Evolutionary conservation across 2,797 vertebrate genomes (phyloP).

Genomic region (Phoebastria nigripes): DNA sequence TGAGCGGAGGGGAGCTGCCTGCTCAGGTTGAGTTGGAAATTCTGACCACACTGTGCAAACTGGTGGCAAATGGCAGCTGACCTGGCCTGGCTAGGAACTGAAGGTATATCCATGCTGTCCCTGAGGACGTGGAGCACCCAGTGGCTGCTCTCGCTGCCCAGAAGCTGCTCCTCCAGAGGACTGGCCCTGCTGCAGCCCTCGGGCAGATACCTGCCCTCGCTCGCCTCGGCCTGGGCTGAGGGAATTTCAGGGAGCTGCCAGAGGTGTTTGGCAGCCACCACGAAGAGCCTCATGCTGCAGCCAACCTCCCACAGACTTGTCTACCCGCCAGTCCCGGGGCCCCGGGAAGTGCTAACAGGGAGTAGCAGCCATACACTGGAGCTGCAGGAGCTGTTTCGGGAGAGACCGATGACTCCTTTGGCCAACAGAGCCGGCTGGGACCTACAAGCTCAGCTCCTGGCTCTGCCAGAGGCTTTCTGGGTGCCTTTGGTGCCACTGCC

Average conservation of each 20-base stretch:
- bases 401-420: not conserved
- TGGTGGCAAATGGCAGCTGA: not conserved
- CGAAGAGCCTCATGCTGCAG: not conserved
- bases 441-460: not conserved
- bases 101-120: not conserved
- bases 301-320: not conserved
- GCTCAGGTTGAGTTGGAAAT: not conserved
- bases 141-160: not conserved
- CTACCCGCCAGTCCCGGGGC: not conserved
- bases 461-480: not conserved
- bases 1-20: not conserved
- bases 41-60: not conserved
- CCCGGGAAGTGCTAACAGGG: not conserved
- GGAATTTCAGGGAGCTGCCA: not conserved
- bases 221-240: fast-evolving
- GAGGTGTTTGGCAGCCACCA: not conserved
- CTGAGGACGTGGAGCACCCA: not conserved
- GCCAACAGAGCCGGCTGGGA: not conserved
- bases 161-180: not conserved
- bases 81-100: not conserved
- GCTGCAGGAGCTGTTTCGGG: not conserved
- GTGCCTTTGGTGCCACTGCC: not conserved
- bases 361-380: not conserved
- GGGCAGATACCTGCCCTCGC: not conserved
- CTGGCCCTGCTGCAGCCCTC: not conserved